Percentiles rank a stretch among this genome's conserved stretches.
Conservation (phyloP, 2,113 vertebrate species). For the Tragelaphus buxtoni region DNA sequence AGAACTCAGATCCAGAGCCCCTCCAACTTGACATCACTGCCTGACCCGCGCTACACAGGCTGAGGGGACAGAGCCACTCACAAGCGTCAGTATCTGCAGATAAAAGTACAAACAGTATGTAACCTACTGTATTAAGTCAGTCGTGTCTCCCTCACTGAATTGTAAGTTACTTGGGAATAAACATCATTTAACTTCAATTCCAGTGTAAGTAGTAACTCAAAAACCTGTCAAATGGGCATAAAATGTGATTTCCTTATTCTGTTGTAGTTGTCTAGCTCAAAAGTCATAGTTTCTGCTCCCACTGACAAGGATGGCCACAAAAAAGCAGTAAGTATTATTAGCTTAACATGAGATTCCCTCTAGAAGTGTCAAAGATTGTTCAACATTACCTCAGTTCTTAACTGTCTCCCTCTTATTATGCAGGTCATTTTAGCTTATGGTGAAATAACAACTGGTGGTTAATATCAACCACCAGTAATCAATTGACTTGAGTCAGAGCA, state of each 20-base stretch:
- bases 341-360: neutral
- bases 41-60: rapidly evolving
- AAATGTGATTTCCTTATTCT: neutral
- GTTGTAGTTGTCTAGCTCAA: neutral
- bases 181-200: neutral
- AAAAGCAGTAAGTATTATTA: neutral
- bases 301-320: neutral
- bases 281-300: neutral
- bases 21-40: neutral
- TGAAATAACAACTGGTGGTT: neutral
- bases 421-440: neutral
- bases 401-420: neutral
- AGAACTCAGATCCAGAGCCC: neutral
- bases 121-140: neutral
- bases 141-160: neutral
- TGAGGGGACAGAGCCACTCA: neutral
- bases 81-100: rapidly evolving
- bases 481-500: neutral
- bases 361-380: neutral
- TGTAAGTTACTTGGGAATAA: neutral
- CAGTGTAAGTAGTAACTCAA: neutral
- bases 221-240: neutral
- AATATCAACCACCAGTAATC: neutral
- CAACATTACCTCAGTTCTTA: neutral
- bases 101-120: too few relatives aligned